Conservation (phyloP, 2,113 vertebrate species). For the Zapornia atra region DNA sequence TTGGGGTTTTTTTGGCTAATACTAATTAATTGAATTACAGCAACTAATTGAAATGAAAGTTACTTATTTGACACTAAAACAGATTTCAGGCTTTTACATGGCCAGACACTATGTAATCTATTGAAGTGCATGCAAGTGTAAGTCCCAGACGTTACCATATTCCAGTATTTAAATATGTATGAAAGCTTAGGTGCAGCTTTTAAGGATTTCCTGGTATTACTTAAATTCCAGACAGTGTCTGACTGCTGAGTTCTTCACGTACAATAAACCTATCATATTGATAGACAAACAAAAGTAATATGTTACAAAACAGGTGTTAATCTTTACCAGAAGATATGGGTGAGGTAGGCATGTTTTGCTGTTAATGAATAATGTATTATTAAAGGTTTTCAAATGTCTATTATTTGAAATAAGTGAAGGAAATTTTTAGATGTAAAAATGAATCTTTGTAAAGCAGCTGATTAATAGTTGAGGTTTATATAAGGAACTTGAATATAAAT, state of each 20-base stretch:
- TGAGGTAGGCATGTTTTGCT: neutral
- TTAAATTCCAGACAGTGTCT: conserved; percentile 56
- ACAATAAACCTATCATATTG: neutral
- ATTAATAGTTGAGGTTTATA: neutral
- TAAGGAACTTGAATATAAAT: neutral
- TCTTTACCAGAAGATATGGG: neutral
- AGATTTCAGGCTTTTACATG: neutral
- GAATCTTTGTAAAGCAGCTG: neutral
- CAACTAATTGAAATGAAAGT: neutral
- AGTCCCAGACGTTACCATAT: neutral
- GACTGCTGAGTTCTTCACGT: conserved; percentile 3
- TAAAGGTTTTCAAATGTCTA: neutral
- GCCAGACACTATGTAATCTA: neutral
- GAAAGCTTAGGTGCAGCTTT: conserved; percentile 52
- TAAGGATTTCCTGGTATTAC: conserved; percentile 60
- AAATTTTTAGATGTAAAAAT: neutral
- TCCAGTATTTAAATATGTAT: conserved; percentile 64
- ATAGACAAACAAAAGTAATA: neutral
- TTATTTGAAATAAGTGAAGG: neutral
- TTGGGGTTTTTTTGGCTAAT: neutral
- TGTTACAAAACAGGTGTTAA: neutral
- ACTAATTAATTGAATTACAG: neutral
- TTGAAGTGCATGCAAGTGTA: conserved; percentile 2
- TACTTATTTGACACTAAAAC: neutral
- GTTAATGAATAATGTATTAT: neutral